Conservation (phyloP, 2,113 vertebrate species). For the Arenaria interpres region DNA sequence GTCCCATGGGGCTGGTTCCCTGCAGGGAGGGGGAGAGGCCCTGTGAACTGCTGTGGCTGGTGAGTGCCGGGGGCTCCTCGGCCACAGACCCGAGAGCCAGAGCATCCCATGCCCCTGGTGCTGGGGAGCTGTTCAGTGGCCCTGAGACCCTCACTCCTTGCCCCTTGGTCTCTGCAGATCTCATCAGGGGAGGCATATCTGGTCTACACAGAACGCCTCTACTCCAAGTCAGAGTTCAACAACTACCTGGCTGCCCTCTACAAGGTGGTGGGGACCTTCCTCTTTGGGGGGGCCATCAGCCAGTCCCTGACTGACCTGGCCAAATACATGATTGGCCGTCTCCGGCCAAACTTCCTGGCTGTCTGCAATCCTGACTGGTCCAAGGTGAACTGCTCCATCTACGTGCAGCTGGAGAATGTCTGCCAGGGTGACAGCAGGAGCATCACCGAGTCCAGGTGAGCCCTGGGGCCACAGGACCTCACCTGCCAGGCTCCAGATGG, state of each 20-base stretch:
- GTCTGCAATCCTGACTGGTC: slow-evolving; percentile 87
- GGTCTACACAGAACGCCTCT: slow-evolving; percentile 87
- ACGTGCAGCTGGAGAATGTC: slow-evolving; percentile 79
- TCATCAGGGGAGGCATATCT: slow-evolving; percentile 87
- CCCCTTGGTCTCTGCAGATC: slow-evolving; percentile 74
- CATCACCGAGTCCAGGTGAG: slow-evolving; percentile 90
- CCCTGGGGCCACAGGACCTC: neutral
- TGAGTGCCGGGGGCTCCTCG: rapidly evolving
- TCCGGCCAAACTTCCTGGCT: slow-evolving; percentile 90
- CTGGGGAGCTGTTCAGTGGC: neutral
- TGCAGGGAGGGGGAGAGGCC: neutral
- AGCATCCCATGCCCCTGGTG: neutral
- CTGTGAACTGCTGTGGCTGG: neutral
- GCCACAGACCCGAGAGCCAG: neutral
- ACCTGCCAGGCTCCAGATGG: neutral
- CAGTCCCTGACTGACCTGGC: slow-evolving; percentile 92
- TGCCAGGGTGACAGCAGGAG: slow-evolving; percentile 81
- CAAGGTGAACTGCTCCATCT: slow-evolving; percentile 80
- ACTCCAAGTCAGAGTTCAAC: slow-evolving; percentile 90
- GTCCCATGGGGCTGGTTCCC: rapidly evolving
- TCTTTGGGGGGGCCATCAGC: slow-evolving; percentile 80
- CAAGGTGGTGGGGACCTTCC: slow-evolving; percentile 85
- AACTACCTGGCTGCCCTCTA: slow-evolving; percentile 90
- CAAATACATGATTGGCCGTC: slow-evolving; percentile 91
- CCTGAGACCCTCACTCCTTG: neutral